Base-by-base conservation (phyloP, 2,113 vertebrate genomes). In the Struthidea cinerea region DNA sequence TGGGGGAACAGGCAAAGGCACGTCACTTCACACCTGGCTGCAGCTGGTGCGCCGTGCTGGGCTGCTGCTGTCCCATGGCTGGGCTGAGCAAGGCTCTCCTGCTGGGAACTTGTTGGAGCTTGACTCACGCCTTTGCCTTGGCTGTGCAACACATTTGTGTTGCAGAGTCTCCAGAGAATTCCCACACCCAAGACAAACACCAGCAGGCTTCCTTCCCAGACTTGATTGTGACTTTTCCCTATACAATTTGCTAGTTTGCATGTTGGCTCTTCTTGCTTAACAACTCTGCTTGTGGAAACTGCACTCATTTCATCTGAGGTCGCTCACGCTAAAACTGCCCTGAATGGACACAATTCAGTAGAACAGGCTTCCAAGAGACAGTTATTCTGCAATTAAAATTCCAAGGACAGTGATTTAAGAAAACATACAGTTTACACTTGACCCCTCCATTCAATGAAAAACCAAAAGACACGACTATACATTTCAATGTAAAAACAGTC, bases 11-110 rank as follows among this genome's bases (percentile, higher is more conserved):
- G 16, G 5, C 44, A 52, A 37, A 37, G 19, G 19, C 41, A 77
- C 13, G 1, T 60, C 18, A 0, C 16, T 12, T 37, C 35, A 5
- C 3, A 1, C 28, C 4, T 0, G 3, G 41, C 9, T 1, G 1
- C 27, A 47, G 18, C 16, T 19, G 37, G 17, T 13, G 28, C 1
- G 0, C 1, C 0, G 5, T 33, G 28, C 33, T 5, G 22, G 47
- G 49, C 11, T 35, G 76, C 71, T 50, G 50, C 41, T 63, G 28
- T 35, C n/a, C 2, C 2, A 16, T 2, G 3, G 30, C 35, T 0
- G 0, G 33, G 44, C 13, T 1, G 1, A 71, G 21, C 15, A 73
- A 57, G 16, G 22, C 6, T 92, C 14, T 49, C 10, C 39, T 63
- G 10, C 16, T 52, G 42, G 28, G 46, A 84, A 60, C 69, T n/a